Conservation (phyloP, 2,888 invertebrate species). For the Adelphocoris suturalis region DNA sequence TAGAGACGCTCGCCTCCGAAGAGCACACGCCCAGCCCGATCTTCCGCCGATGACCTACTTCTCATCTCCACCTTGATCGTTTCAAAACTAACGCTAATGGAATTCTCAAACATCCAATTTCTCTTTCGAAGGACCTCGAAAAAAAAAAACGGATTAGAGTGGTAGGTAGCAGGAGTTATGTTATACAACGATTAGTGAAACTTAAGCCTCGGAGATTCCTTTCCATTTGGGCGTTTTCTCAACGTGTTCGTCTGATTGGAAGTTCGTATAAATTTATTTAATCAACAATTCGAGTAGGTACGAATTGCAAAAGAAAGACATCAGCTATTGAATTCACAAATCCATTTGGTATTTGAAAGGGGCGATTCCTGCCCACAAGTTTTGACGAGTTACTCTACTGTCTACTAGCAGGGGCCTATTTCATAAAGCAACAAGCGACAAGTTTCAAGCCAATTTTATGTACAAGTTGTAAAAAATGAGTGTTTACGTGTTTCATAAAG, state of each 20-base stretch:
- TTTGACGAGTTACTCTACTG: too few species aligned
- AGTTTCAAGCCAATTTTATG: too few species aligned
- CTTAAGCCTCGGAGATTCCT: neutral
- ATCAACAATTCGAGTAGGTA: too few species aligned
- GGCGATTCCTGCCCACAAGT: too few species aligned
- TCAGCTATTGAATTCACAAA: too few species aligned
- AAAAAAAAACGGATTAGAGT: conserved; percentile 23
- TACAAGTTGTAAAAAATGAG: too few species aligned
- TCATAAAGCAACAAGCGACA: too few species aligned
- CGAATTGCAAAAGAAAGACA: too few species aligned
- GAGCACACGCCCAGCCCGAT: conserved; percentile 10
- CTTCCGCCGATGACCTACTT: conserved; percentile 54
- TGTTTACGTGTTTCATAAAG: too few species aligned
- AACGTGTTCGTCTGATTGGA: neutral
- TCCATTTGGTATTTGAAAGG: too few species aligned
- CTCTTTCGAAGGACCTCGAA: conserved; percentile 48
- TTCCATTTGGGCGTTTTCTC: neutral
- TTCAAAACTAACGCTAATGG: conserved; percentile 60
- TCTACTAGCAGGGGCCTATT: too few species aligned
- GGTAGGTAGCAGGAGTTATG: conserved; percentile 15
- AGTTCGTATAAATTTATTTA: too few species aligned
- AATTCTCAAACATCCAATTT: conserved; percentile 60
- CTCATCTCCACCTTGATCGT: conserved; percentile 7
- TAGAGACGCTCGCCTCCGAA: conserved; percentile 6
- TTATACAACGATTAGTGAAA: conserved; percentile 54